These are phyloP conservation scores for Drosophila tropicalis DNA, from an alignment of 1,140 invertebrate species.

Conservation along the genomic window DNA sequence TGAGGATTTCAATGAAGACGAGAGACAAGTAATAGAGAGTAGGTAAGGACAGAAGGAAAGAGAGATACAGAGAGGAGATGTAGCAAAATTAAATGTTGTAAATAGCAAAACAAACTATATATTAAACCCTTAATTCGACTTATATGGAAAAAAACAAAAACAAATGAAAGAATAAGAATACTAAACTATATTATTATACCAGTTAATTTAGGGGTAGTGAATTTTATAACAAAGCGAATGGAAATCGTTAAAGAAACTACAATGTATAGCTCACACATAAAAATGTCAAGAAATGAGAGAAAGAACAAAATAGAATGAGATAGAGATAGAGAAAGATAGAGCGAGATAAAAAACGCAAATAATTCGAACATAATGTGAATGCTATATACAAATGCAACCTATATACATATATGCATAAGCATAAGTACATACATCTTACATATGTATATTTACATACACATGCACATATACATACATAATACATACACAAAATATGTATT, in stretches of 20 bases:
- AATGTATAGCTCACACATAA: not conserved
- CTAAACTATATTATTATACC: constrained; percentile 45
- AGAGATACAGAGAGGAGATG: not conserved
- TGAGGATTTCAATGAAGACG: constrained; percentile 9
- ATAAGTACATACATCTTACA: constrained; percentile 27
- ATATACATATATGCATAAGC: constrained; percentile 23
- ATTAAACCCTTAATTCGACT: constrained; percentile 18
- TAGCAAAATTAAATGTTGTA: constrained; percentile 67
- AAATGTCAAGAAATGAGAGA: not conserved
- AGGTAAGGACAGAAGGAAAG: not conserved
- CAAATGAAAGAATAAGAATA: constrained; percentile 10
- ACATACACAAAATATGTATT: constrained; percentile 62
- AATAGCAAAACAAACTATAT: constrained; percentile 42
- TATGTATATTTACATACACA: constrained; percentile 22
- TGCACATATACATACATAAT: constrained; percentile 40
- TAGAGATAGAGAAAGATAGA: not conserved
- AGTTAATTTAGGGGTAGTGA: constrained; percentile 62
- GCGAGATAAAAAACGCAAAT: constrained; percentile 28
- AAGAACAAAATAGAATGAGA: constrained; percentile 5
- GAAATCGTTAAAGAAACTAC: constrained; percentile 39
- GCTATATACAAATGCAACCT: constrained; percentile 33
- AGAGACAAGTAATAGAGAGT: constrained; percentile 18
- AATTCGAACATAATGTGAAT: constrained; percentile 53
- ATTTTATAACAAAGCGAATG: constrained; percentile 47
- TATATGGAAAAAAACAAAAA: constrained; percentile 16